Conservation (phyloP, 2,113 vertebrate species). For the Burhinus bistriatus region DNA sequence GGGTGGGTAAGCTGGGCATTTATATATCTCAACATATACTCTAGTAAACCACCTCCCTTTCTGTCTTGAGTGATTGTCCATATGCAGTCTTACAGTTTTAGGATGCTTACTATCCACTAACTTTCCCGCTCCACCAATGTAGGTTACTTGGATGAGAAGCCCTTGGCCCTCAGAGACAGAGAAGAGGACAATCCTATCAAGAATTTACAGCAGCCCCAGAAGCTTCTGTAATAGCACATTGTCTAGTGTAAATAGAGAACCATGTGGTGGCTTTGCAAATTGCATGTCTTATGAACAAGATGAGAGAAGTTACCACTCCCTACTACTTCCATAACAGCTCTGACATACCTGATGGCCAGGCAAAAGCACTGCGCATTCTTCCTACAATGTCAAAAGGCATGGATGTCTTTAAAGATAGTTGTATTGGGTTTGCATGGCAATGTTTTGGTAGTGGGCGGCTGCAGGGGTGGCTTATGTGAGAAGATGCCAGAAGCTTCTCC, state of each 20-base stretch:
- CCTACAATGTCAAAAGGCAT: background rate
- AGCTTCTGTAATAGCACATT: background rate
- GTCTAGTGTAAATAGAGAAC: background rate
- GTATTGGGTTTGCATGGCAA: background rate
- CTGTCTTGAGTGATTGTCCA: background rate
- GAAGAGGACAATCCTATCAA: background rate
- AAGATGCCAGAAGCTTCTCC: background rate
- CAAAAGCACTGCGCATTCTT: background rate
- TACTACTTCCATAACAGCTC: background rate
- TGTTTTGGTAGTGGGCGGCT: background rate
- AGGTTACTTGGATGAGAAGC: background rate
- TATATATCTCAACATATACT: background rate
- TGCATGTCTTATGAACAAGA: background rate
- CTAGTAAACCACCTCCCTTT: background rate
- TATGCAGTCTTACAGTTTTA: background rate
- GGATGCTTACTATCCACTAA: background rate
- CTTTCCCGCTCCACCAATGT: background rate
- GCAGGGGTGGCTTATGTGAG: background rate
- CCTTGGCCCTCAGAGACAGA: background rate
- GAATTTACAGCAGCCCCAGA: background rate
- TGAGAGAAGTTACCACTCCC: background rate
- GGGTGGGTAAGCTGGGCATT: background rate
- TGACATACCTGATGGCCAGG: background rate
- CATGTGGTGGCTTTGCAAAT: background rate
- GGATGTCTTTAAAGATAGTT: background rate